A percentile compares a stretch with the other conserved stretches of the same genome.
Conservation (phyloP, 2,888 invertebrate genomes). For the Augiades crinisus region DNA sequence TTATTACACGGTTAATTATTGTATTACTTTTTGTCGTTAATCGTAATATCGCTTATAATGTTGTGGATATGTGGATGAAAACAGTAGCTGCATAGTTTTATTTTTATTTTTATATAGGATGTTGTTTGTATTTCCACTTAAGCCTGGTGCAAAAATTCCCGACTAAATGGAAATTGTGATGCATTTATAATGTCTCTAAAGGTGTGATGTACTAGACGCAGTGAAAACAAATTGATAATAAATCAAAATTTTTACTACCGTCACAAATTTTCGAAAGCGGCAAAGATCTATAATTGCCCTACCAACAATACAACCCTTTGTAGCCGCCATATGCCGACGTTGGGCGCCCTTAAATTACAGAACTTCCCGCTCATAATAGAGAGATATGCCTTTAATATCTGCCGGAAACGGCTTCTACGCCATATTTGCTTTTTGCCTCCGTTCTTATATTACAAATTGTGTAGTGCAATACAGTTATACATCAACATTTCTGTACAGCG, state of each 20-base stretch:
- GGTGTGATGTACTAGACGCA: too few species aligned
- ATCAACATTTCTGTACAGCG: conserved; percentile 18
- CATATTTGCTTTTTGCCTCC: conserved; percentile 75
- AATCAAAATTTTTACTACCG: not conserved
- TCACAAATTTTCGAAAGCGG: not conserved
- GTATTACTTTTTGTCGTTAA: too few species aligned
- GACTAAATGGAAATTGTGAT: too few species aligned
- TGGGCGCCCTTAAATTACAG: conserved; percentile 77
- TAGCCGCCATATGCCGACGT: conserved; percentile 70
- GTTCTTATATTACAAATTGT: conserved; percentile 72
- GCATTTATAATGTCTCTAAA: too few species aligned
- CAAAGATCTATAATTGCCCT: conserved; percentile 33
- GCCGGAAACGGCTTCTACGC: conserved; percentile 67
- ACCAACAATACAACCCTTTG: conserved; percentile 52
- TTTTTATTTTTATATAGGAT: too few species aligned
- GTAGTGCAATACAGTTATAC: conserved; percentile 32
- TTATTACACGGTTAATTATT: too few species aligned
- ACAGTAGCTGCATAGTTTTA: too few species aligned
- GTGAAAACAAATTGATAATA: too few species aligned
- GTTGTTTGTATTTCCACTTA: too few species aligned
- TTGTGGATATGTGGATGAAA: too few species aligned
- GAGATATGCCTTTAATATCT: conserved; percentile 82
- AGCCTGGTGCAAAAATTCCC: too few species aligned
- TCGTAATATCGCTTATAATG: too few species aligned
- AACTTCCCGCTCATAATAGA: conserved; percentile 81